A percentile compares a stretch with the other conserved stretches of the same genome.
phyloP scores from a whole-genome alignment of 2,113 vertebrate genomes.

The Poeciliopsis prolifica region DNA sequence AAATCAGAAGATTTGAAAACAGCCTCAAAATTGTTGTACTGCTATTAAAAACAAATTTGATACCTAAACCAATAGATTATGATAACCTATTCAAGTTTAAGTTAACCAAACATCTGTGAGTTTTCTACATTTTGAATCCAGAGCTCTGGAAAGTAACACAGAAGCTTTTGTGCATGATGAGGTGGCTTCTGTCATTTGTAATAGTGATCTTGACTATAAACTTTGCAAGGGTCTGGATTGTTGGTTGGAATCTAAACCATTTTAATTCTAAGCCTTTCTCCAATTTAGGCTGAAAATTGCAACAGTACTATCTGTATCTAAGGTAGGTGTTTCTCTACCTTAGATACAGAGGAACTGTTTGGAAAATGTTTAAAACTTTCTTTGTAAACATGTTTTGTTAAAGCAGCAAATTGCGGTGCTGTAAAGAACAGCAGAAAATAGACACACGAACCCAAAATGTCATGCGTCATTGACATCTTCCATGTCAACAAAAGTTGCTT shows the following conservation, averaged over 20 bases:
- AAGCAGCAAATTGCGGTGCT: not conserved
- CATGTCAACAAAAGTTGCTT: constrained; percentile 11
- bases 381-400: not conserved
- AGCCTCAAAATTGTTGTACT: no score
- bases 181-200: not conserved
- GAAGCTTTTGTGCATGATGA: not conserved
- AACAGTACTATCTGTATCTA: not conserved
- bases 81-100: not conserved
- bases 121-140: not conserved
- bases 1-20: no score
- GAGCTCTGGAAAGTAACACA: not conserved
- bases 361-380: not conserved
- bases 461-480: constrained; percentile 12
- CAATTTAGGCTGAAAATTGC: not conserved
- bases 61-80: not conserved
- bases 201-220: not conserved
- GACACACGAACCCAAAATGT: not conserved
- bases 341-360: no score
- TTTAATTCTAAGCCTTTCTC: not conserved
- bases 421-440: not conserved
- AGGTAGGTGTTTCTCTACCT: not conserved
- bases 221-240: not conserved
- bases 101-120: not conserved
- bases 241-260: not conserved
- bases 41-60: no score